Conservation (phyloP, 2,888 invertebrate species). For the Chalcis sispes region DNA sequence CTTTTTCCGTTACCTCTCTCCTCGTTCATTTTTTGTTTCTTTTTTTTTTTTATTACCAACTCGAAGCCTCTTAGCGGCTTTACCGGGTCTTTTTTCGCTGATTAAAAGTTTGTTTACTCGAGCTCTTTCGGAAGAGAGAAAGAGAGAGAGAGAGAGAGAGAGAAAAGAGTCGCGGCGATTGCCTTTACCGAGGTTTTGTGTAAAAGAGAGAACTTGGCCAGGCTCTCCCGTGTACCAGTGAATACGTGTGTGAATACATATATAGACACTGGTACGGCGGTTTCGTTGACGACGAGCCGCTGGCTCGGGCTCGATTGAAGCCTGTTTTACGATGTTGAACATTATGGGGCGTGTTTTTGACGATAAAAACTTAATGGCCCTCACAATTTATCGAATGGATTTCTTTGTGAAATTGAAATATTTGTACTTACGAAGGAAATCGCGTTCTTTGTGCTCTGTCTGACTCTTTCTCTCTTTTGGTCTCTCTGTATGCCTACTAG, state of each 20-base stretch:
- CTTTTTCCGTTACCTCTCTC: no score
- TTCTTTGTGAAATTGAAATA: constrained; percentile 53
- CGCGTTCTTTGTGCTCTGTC: neutral
- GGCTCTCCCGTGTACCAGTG: no score
- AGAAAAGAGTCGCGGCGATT: neutral
- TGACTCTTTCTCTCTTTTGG: no score
- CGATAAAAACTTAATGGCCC: constrained; percentile 52
- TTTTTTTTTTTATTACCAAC: neutral
- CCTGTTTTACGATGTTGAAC: constrained; percentile 43
- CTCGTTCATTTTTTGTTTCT: neutral
- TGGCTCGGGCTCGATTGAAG: constrained; percentile 26
- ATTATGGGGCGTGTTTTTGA: constrained; percentile 50
- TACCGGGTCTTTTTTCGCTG: constrained; percentile 10
- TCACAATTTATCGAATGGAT: constrained; percentile 42
- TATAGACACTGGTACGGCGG: no score
- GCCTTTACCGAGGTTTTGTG: constrained; percentile 20
- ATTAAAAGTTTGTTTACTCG: constrained; percentile 37
- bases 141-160: neutral
- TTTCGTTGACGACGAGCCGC: constrained; percentile 30
- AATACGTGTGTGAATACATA: no score
- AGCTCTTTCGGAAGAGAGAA: neutral
- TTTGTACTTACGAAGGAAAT: constrained; percentile 11
- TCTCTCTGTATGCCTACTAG: no score
- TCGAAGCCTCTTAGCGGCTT: constrained; percentile 5
- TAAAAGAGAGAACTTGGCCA: no score